phyloP scores from a whole-genome alignment of 2,888 invertebrate species.

The Stenodera caucasica region DNA sequence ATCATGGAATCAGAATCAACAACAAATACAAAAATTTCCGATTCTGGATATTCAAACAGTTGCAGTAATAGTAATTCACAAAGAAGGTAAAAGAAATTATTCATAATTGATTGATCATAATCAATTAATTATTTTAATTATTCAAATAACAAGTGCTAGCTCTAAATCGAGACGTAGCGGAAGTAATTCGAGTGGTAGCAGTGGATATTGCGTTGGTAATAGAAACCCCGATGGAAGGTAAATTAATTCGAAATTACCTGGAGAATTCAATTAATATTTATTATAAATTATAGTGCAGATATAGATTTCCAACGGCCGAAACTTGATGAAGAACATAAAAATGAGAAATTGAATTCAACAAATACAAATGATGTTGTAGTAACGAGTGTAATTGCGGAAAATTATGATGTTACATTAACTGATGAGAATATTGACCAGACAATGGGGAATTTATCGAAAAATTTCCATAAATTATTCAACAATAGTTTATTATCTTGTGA shows the following conservation, averaged over 20 bases:
- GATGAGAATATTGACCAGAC: conserved; percentile 25
- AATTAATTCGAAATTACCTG: conserved; percentile 6
- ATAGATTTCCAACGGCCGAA: conserved; percentile 58
- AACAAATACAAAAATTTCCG: conserved; percentile 68
- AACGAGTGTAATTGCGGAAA: conserved; percentile 26
- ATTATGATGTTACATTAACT: conserved; percentile 15
- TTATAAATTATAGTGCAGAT: conserved; percentile 47
- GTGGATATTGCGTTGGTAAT: conserved; percentile 77
- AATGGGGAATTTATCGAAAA: conserved; percentile 29
- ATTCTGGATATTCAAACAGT: conserved; percentile 81
- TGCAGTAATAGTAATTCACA: conserved; percentile 82
- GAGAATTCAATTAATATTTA: neutral
- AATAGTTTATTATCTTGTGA: neutral
- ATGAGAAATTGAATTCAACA: conserved; percentile 59
- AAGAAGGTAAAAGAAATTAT: conserved; percentile 63
- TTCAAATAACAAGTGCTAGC: conserved; percentile 62
- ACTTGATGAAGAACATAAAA: conserved; percentile 63
- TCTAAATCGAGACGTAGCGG: conserved; percentile 76
- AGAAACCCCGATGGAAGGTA: conserved; percentile 57
- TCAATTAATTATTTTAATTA: conserved; percentile 24
- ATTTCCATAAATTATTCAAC: conserved; percentile 4
- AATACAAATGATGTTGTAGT: conserved; percentile 20
- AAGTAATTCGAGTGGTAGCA: conserved; percentile 79
- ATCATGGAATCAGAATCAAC: conserved; percentile 60
- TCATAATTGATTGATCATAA: conserved; percentile 4